Base-by-base conservation (phyloP, 2,888 invertebrate genomes). In the Drosophila subquinaria region DNA sequence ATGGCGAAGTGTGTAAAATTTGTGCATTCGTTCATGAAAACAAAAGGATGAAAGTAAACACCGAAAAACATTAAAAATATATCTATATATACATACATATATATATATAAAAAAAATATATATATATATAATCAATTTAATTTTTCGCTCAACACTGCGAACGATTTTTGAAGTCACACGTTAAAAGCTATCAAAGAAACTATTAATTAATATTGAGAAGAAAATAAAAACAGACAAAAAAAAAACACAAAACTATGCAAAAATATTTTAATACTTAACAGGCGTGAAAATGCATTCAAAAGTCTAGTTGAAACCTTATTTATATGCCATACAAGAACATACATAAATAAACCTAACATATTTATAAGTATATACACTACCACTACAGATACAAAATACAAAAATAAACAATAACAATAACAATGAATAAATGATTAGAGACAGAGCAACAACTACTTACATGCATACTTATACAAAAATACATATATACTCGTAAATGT, bases 1-100 rank as follows among this genome's bases (percentile, higher is more conserved):
- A 90, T 83, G 86, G 69, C 86, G 86, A 86, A 86, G 89, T 88
- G 82, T 90, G 90, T 90, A 88, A 87, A 87, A 88, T 72, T 77
- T 83, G 87, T 86, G 89, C 87, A 87, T 87, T 90, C 86, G 86
- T 84, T 90, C 86, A 89, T 89, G 77, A 88, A 83, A 88, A 90
- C 80, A 82, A 90, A 90, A 90, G 91, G 92, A 92, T 91, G 90
- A 91, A 90, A 91, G 91, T 87, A 91, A 90, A 91, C 88, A 91
- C 90, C 90, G 88, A 90, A 88, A 90, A 87, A 90, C 79, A 88
- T 81, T 83, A 79, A 79, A 78, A 76, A 83, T 76, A 77, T 84
- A 73, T 76, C 59, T 79, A 76, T 83, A 73, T 67, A 84, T 80
- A 90, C 82, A 88, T 76, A 81, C 69, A 76, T 50, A 71, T 67